These are phyloP conservation scores for Cacatua alba DNA, from an alignment of 2,113 vertebrate genomes.

Conservation along the genomic window DNA sequence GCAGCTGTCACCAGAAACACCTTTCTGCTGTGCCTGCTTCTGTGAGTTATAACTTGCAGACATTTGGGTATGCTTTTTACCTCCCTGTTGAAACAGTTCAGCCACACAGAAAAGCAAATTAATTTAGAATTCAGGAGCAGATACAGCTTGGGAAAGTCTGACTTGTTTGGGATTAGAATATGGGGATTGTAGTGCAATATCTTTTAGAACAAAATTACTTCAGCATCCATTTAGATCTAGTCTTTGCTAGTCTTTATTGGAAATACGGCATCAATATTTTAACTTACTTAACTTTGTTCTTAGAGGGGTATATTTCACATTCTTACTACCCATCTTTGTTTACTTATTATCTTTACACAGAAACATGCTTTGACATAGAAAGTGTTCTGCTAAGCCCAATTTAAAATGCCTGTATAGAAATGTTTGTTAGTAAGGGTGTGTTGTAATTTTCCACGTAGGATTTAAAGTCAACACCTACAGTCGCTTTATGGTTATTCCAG, in stretches of 20 bases:
- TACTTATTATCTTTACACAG: not conserved
- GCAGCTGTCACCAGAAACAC: not conserved
- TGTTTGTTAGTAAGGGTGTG: not conserved
- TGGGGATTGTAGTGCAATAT: not conserved
- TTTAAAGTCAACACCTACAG: not conserved
- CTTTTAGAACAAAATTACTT: not conserved
- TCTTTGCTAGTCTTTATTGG: slow-evolving; percentile 2
- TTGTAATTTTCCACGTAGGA: not conserved
- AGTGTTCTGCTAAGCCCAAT: not conserved
- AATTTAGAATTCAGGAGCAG: not conserved
- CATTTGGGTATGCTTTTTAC: not conserved
- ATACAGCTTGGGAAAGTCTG: not conserved
- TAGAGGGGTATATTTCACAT: not conserved
- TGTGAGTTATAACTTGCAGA: not conserved
- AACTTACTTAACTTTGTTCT: not conserved
- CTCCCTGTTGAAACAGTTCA: not conserved
- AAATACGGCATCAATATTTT: not conserved
- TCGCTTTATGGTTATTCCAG: not conserved
- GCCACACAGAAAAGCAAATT: not conserved
- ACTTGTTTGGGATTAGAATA: not conserved
- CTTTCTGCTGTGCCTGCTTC: not conserved
- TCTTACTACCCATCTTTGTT: not conserved
- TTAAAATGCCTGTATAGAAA: not conserved
- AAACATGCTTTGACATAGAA: slow-evolving; percentile 14
- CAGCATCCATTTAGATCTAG: not conserved